Base-by-base conservation (phyloP, 30 jellyfish, hydroid and myxozoan species). In the Mastigias papua region DNA sequence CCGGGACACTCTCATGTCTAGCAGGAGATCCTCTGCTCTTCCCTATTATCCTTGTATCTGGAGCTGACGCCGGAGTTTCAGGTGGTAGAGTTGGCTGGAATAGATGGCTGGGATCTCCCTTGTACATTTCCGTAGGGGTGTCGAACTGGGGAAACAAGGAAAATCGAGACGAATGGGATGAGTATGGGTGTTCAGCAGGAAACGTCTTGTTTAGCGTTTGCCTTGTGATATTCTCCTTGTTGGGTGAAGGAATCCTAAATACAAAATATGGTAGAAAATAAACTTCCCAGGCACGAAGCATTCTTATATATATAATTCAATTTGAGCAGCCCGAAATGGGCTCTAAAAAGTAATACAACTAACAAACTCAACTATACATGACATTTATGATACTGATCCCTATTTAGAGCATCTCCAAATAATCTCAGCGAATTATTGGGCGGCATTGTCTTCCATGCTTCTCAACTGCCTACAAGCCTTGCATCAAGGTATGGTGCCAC, bases 131-230 rank as follows among this genome's bases (percentile, higher is more conserved):
- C 2, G 86, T 78, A 0, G 95, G 92, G 4, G 92, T 66, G 62
- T 88, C 97, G 66, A 64, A 88, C 48, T 35, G 71, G 35, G 97
- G 97, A 48, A 88, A 88, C 31, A 88, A 27, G 15, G 92, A 54
- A 57, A 88, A 88, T 67, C 90, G 73, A 13, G 97, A 88, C 13
- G 90, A 75, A 70, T 91, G 97, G 0, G 97, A 91, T 1, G 97
- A 71, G 48, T 76, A 91, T 4, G 97, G 92, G 64, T 83, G 95
- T 60, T 91, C 95, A 13, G 95, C 95, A 21, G 97, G 97, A 73
- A 91, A 83, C 58, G 51, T 82, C 76, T 34, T n/a, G 34, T 77
- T 78, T 11, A 69, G 46, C 37, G 30, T 57, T 42, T 54, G 48
- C 28, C 33, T 62, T 27, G 89, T 85, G 17, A 91, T 32, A 62